Evolutionary conservation across 2,888 invertebrate genomes (phyloP).

Genomic region (Pachydiplax longipennis): DNA sequence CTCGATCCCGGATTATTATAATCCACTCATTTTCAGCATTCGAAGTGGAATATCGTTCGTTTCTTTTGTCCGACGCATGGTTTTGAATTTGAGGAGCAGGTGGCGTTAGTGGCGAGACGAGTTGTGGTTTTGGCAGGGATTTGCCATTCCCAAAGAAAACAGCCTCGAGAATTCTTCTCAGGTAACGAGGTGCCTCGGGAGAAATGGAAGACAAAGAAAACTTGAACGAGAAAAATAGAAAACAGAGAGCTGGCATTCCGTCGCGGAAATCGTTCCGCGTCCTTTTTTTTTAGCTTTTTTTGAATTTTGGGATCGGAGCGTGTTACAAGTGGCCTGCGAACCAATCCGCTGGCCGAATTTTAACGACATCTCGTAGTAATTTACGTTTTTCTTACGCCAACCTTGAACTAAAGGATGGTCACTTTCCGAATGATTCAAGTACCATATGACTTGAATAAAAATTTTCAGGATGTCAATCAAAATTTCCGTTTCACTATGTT

Average conservation of each 20-base stretch:
- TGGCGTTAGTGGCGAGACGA: background rate
- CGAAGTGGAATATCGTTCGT: background rate
- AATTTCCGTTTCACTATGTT: too few species aligned
- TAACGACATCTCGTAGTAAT: background rate
- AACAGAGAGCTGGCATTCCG: background rate
- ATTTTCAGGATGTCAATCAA: too few species aligned
- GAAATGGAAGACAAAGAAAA: background rate
- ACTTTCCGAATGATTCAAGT: too few species aligned
- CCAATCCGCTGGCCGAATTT: background rate
- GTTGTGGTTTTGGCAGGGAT: background rate
- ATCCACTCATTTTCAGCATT: background rate
- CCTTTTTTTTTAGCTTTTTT: background rate
- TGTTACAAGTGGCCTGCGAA: background rate
- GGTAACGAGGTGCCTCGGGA: background rate
- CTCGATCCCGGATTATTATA: background rate
- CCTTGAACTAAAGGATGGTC: too few species aligned
- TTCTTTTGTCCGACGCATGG: background rate
- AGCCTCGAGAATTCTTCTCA: slow-evolving; percentile 2
- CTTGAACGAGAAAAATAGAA: background rate
- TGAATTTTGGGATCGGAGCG: background rate
- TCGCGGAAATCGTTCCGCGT: background rate
- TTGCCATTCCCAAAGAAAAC: background rate
- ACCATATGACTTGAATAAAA: too few species aligned
- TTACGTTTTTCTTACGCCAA: background rate
- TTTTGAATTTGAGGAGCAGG: background rate